phyloP scores from a whole-genome alignment of 2,888 invertebrate species.

The Scaptomyza tumidula region DNA sequence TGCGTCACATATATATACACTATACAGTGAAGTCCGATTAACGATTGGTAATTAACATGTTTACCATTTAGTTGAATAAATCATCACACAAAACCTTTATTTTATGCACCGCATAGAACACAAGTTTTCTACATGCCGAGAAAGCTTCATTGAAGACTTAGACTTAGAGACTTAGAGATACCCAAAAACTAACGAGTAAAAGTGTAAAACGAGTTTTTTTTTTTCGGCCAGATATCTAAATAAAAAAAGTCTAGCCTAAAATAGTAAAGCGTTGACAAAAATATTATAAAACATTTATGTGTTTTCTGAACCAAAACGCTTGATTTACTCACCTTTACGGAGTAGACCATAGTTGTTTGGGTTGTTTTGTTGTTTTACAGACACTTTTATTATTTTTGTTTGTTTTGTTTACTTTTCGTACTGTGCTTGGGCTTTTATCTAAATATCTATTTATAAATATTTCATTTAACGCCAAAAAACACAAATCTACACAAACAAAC shows the following conservation, averaged over 20 bases:
- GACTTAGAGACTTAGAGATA: background rate
- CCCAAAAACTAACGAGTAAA: constrained; percentile 16
- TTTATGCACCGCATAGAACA: background rate
- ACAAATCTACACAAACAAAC: background rate
- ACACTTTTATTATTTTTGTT: constrained; percentile 19
- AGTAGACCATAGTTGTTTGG: constrained; percentile 66
- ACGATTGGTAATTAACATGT: constrained; percentile 16
- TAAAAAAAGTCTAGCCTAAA: constrained; percentile 5
- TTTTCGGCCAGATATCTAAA: constrained; percentile 13
- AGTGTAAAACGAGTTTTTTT: constrained; percentile 38
- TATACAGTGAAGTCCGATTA: background rate
- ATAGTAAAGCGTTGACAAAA: background rate
- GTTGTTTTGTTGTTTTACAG: constrained; percentile 13
- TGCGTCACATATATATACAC: constrained; percentile 23
- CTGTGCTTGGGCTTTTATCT: background rate
- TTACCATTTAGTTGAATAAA: constrained; percentile 23
- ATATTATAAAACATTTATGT: background rate
- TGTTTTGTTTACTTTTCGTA: constrained; percentile 26
- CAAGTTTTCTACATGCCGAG: background rate
- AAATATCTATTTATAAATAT: constrained; percentile 14
- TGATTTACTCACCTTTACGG: constrained; percentile 73
- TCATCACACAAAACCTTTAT: constrained; percentile 11
- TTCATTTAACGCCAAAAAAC: constrained; percentile 3
- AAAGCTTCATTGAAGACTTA: background rate
- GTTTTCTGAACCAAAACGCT: constrained; percentile 4